A percentile compares a stretch with the other conserved stretches of the same genome.
Conservation (phyloP, 1,140 invertebrate species). For the Drosophila arawakana region DNA sequence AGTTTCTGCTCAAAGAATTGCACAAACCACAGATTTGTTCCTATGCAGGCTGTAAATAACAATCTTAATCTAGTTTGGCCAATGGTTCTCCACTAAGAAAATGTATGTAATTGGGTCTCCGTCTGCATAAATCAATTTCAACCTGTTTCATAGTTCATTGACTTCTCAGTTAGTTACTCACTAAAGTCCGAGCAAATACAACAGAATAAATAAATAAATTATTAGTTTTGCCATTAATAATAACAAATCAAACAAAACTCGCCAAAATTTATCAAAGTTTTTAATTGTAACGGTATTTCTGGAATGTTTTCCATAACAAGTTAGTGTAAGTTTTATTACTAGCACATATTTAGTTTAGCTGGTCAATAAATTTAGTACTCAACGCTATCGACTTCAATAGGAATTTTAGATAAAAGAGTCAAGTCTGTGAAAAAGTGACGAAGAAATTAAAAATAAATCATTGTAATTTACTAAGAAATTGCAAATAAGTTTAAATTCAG, state of each 20-base stretch:
- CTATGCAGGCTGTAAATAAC: conserved; percentile 45
- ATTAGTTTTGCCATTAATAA: neutral
- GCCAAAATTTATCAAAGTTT: neutral
- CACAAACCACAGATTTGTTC: conserved; percentile 56
- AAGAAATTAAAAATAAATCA: too few relatives aligned
- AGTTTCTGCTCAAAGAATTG: conserved; percentile 55
- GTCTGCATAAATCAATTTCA: conserved; percentile 31
- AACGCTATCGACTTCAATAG: too few relatives aligned
- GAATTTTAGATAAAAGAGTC: too few relatives aligned
- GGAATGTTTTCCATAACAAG: too few relatives aligned
- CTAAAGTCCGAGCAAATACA: neutral
- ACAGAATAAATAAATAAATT: conserved; percentile 18
- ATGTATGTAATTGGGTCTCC: conserved; percentile 67
- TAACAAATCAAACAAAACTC: neutral
- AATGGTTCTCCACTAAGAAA: conserved; percentile 47
- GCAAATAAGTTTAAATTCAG: neutral
- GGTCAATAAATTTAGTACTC: too few relatives aligned
- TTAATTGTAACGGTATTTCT: too few relatives aligned
- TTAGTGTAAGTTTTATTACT: too few relatives aligned
- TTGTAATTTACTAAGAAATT: too few relatives aligned
- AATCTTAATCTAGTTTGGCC: conserved; percentile 40
- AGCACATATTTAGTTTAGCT: too few relatives aligned
- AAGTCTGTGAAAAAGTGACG: too few relatives aligned
- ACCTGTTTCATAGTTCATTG: conserved; percentile 31
- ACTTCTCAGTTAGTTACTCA: conserved; percentile 6